Evolutionary conservation across 2,888 invertebrate species (phyloP).

Genomic region (Hydropsyche betteni): DNA sequence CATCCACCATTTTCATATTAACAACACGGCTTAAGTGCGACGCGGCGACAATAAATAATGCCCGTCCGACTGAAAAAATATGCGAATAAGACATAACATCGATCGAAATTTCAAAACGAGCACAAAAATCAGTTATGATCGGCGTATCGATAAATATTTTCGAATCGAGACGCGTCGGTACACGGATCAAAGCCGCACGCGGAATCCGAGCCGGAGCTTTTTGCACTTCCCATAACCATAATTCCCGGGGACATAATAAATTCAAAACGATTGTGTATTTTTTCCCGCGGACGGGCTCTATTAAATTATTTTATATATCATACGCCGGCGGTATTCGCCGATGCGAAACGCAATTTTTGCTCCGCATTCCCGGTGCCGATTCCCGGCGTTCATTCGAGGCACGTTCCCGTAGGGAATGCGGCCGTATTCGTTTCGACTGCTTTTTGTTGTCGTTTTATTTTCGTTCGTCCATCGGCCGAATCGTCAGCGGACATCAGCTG

Average conservation of each 20-base stretch:
- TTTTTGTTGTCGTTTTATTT: conserved; percentile 6
- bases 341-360: conserved; percentile 15
- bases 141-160: not conserved
- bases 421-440: conserved; percentile 4
- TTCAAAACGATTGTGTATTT: conserved; percentile 9
- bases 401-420: conserved; percentile 22
- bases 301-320: conserved; percentile 13
- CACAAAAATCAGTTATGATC: conserved; percentile 5
- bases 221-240: conserved; percentile 29
- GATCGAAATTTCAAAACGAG: not conserved
- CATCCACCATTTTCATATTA: too few species aligned
- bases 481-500: conserved; percentile 36
- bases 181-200: conserved; percentile 5
- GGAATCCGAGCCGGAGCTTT: conserved; percentile 39
- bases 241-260: conserved; percentile 2
- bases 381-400: conserved; percentile 15
- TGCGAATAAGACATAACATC: not conserved
- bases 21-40: not conserved
- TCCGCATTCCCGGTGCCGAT: conserved; percentile 4
- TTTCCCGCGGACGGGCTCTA: not conserved
- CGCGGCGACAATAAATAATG: not conserved
- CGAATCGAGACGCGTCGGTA: conserved; percentile 5
- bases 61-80: not conserved
- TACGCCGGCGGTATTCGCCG: not conserved
- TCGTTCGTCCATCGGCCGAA: not conserved